Evolutionary conservation across 1,140 invertebrate genomes (phyloP), one percentile per base, ranked within the genome.

Genomic region (Leguminivora glycinivorella): DNA sequence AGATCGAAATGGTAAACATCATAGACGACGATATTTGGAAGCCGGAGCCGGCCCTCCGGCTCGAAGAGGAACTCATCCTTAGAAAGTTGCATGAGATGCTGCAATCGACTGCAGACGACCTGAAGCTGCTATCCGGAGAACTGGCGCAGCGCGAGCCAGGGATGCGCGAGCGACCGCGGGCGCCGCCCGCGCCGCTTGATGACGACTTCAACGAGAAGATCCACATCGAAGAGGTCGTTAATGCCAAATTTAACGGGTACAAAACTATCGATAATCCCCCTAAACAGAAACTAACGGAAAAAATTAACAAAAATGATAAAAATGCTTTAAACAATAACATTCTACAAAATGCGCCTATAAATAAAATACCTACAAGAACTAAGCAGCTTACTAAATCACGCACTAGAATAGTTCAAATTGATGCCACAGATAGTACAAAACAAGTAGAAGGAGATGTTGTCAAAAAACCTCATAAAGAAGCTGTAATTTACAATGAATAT

Each of bases 191-290:
- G 34, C 90, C 90, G 25, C 78, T 92, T 29, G 91, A 92, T 47
- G 85, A 92, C 70, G 84, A 92, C 63, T 92, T 90, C 74, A 92
- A 92, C 77, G 84, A 92, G 75, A 89, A 90, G 77, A 76, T 88
- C 69, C 89, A 91, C 67, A 92, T 92, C 58, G 83, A 92, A 78
- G 83, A 92, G 81, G 69, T 92, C 22, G 92, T 92, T 0, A 88
- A 88, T 72, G 92, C 90, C 12, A 92, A 92, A 81, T 89, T 92
- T 75, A 79, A 89, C 70, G 89, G 88, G 17, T 75, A 88, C 68
- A 87, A 88, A 82, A 79, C 88, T 67, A 70, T 84, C 71, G 80
- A 84, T 67, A 82, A 82, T 76, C 12, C 76, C 14, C 22, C 69
- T 17, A 67, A 34, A 34, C 19, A 17, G 38, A 67, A 66, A 77